Base-by-base conservation (phyloP, 2,797 vertebrate species). In the Bovichtus diacanthus region DNA sequence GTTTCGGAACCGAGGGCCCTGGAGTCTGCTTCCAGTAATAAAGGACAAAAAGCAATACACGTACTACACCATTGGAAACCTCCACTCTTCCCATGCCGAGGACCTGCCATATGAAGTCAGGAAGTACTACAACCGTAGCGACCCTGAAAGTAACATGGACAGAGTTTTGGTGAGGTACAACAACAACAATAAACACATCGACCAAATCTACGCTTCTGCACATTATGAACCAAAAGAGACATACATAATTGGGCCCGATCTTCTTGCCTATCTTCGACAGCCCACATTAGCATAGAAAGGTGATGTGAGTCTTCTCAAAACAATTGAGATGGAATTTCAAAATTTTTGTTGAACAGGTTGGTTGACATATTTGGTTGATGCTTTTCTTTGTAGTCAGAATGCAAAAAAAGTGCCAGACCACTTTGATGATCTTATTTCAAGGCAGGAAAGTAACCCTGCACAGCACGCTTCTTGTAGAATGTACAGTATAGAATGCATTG, bases 31-130 rank as follows among this genome's bases (percentile, higher is more conserved):
- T 9, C 94, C 94, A 5, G 44, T 29, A 11, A 90, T 95, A n/a
- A 70, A 23, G 29, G 89, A 92, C 50, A 75, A 49, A 53, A 16
- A 1, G 1, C 90, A 82, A 10, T 91, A 83, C 54, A 13, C 0
- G 0, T 95, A 95, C 80, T 92, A 85, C 31, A 94, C 91, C 16
- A 62, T 95, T 0, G 94, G 94, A 62, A 95, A 95, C 80, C 93
- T 95, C 23, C 11, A 94, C 56, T 51, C 67, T 29, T 76, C 15
- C 11, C 74, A 85, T 9, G 90, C 94, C 0, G 0, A 66, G 0
- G 83, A 94, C 50, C 85, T 94, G 50, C 94, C 94, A 0, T 72
- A 85, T 18, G 85, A 94, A 0, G 93, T 95, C 46, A 91, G 78
- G 46, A 70, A 34, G 49, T 81, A 94, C 78, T 94, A 94, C 80